Evolutionary conservation across 2,113 vertebrate genomes (phyloP).

Genomic region (Pimephales promelas): DNA sequence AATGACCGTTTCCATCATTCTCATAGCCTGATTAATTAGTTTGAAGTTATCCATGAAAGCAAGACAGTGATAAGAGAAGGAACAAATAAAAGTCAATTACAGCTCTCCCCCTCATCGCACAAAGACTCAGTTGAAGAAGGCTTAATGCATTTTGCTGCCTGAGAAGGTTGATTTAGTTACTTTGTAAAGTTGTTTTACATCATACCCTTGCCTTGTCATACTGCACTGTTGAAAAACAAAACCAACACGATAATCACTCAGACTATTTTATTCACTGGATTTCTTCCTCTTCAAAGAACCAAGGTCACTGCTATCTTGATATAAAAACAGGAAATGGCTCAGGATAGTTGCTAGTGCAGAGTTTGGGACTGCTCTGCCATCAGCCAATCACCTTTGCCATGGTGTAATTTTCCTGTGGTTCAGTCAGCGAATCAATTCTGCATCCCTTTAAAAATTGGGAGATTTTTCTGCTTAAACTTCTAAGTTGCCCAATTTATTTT

Average conservation of each 20-base stretch:
- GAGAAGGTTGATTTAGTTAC: slow-evolving; percentile 1
- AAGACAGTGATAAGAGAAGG: slow-evolving; percentile 70
- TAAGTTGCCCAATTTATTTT: too few relatives aligned
- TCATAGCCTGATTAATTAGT: slow-evolving; percentile 71
- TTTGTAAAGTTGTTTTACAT: neutral
- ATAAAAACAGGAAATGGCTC: neutral
- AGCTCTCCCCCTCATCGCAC: slow-evolving; percentile 59
- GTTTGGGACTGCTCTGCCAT: neutral
- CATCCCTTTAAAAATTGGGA: too few relatives aligned
- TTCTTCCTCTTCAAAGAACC: neutral
- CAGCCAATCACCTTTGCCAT: neutral
- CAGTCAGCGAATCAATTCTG: neutral
- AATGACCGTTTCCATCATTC: slow-evolving; percentile 57
- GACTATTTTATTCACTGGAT: neutral
- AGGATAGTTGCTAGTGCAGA: neutral
- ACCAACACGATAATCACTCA: neutral
- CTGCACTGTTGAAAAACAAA: neutral
- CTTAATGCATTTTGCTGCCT: neutral
- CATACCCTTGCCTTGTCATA: slow-evolving; percentile 1
- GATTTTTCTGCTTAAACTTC: too few relatives aligned
- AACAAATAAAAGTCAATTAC: slow-evolving; percentile 74
- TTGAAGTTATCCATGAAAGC: slow-evolving; percentile 74
- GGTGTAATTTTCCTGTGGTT: neutral
- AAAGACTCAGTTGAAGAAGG: slow-evolving; percentile 34
- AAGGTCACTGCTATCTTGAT: neutral